Evolutionary conservation across 1,140 invertebrate genomes (phyloP), one percentile per base, ranked within the genome.

Genomic region (Onthophagus taurus): DNA sequence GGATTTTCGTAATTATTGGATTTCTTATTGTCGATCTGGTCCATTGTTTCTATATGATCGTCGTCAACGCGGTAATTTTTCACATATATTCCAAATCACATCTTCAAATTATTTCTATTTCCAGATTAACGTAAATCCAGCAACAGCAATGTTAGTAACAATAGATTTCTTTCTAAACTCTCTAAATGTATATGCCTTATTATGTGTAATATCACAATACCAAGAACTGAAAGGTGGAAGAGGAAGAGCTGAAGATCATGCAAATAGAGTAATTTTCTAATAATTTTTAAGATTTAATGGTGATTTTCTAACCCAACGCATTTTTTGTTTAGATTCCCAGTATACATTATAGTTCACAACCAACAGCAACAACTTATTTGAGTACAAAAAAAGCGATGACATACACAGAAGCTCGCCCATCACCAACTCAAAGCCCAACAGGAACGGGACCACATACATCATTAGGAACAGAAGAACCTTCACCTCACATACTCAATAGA

Each of bases 121-220:
- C 48, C 69, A 80, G 77, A 54, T 72, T 16, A 61, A 67, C 45
- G 75, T 78, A 56, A 75, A 75, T 49, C 77, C 78, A 2, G 66
- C 71, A 21, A 76, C 69, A 12, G 74, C 75, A 3, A 76, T 80
- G 53, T 57, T 79, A 20, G 73, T 78, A 53, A 78, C 76, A 2
- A 44, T 78, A 51, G 75, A 78, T 54, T 78, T 80, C 59, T 80
- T 80, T 61, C 66, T 78, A 34, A 66, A 75, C 30, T 67, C 71
- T 24, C 58, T 79, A 48, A 78, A 80, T 51, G 77, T 81, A 30
- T 87, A 88, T 64, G 75, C 79, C 29, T 65, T 86, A 55, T 69
- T 86, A 8, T 86, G 83, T 70, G 83, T 88, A 34, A 75, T 85
- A 50, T 86, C 84, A 3, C 83, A 86, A 58, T 86, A 84, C 55